Evolutionary conservation across 30 jellyfish, hydroid and myxozoan species (phyloP), one percentile per base, ranked within the genome.

Genomic region (Cassiopea andromeda): DNA sequence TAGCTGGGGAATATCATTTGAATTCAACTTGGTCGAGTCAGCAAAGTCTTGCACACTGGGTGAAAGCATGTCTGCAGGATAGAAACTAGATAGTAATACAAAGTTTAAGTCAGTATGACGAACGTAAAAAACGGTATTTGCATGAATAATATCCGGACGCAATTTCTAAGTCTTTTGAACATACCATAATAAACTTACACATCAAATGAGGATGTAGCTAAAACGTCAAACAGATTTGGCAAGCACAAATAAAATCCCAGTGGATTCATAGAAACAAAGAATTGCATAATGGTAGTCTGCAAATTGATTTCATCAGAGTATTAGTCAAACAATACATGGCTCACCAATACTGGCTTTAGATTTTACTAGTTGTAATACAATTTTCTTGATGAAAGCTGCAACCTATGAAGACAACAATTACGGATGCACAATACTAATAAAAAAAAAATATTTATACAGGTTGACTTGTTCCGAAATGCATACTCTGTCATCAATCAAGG

Each of bases 1-100:
- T 73, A 96, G 76, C 77, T 91, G 84, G 44, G 77, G 50, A 38
- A 96, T 92, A 43, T 96, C 97, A 15, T 88, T 93, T 7, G 89
- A 48, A n/a, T 97, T 89, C 83, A 82, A 60, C 44, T 64, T 89
- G 60, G 83, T 83, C 60, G 91, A 64, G 91, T 83, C 91, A 14
- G 91, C 43, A 69, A 19, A 83, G 15, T 83, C 91, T 68, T 83
- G 84, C 1, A 72, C 70, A 2, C 85, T 87, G 16, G 60, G 46
- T 7, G 84, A 46, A 14, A 18, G 46, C 10, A 67, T 19, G 13
- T 48, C 94, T 87, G 75, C 1, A 73, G 12, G 64, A 54, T 3
- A 54, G 64, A 54, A 54, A 3, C 64, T 10, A 10, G 12, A 10
- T 10, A 3, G 10, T 54, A 54, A 3, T 54, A 3, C 10, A 6